phyloP scores from a whole-genome alignment of 2,888 invertebrate genomes.

The Pristionchus fissidentatus region DNA sequence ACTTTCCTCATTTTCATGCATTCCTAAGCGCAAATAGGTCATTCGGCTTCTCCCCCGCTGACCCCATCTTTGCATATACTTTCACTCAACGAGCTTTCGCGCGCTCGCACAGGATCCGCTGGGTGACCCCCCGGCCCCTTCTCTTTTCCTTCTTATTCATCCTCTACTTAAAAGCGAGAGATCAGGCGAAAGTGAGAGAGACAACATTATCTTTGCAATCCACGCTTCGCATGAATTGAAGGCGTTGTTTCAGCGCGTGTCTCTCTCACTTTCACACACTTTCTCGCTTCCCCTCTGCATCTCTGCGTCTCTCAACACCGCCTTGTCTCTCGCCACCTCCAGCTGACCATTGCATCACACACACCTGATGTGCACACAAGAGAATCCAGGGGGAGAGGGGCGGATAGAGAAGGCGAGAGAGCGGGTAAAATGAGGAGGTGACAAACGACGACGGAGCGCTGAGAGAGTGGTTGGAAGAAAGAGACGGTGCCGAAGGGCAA shows the following conservation, averaged over 20 bases:
- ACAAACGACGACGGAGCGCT: neutral
- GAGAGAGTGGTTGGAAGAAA: neutral
- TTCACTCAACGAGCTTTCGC: too few species aligned
- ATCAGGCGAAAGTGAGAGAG: too few species aligned
- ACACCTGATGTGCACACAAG: conserved; percentile 22
- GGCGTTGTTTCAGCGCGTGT: conserved; percentile 2
- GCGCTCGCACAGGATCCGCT: too few species aligned
- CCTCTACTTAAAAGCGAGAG: neutral
- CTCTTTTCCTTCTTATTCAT: neutral
- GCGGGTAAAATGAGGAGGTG: neutral
- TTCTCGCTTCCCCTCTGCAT: neutral
- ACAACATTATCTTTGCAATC: too few species aligned
- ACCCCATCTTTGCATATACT: too few species aligned
- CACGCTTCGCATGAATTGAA: conserved; percentile 12
- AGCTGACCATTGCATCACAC: conserved; percentile 42
- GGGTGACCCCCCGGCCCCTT: neutral
- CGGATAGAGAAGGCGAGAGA: conserved; percentile 6
- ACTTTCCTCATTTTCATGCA: too few species aligned
- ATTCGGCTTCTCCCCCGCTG: conserved; percentile 21
- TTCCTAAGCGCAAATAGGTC: conserved; percentile 10
- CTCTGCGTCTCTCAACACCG: neutral
- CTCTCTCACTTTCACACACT: neutral
- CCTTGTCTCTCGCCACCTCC: neutral
- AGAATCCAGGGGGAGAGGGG: neutral
- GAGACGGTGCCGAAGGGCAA: conserved; percentile 29